Evolutionary conservation across 1,140 invertebrate species (phyloP).

Genomic region (Schlechtendalia chinensis): DNA sequence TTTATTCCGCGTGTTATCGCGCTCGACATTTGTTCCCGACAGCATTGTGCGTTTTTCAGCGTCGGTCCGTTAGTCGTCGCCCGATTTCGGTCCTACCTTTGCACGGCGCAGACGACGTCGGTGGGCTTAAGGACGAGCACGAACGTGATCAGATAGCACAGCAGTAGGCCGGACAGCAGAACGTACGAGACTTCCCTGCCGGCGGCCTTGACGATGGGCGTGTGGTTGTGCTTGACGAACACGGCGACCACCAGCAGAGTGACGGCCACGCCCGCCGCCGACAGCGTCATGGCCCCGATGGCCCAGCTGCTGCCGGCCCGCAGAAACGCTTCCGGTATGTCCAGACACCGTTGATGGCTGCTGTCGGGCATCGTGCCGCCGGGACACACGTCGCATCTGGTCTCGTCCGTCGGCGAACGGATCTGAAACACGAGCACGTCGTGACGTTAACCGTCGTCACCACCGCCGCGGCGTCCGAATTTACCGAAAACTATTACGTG

Average conservation of each 20-base stretch:
- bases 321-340: slow-evolving; percentile 83
- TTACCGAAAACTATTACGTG: too few species aligned
- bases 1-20: too few species aligned
- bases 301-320: slow-evolving; percentile 79
- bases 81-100: slow-evolving; percentile 62
- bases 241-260: slow-evolving; percentile 67
- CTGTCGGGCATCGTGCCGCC: slow-evolving; percentile 75
- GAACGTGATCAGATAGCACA: slow-evolving; percentile 87
- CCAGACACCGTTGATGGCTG: slow-evolving; percentile 70
- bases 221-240: slow-evolving; percentile 76
- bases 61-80: too few species aligned
- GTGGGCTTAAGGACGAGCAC: slow-evolving; percentile 74
- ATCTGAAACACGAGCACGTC: slow-evolving; percentile 63
- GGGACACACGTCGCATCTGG: slow-evolving; percentile 77
- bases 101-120: slow-evolving; percentile 72
- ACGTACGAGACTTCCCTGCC: slow-evolving; percentile 86
- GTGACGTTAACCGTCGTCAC: too few species aligned
- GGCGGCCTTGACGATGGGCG: slow-evolving; percentile 85
- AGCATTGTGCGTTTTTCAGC: too few species aligned
- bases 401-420: slow-evolving; percentile 74
- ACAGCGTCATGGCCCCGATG: slow-evolving; percentile 82
- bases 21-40: too few species aligned
- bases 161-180: slow-evolving; percentile 79
- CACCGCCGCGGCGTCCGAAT: too few species aligned
- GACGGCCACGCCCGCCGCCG: slow-evolving; percentile 73